Evolutionary conservation across 2,888 invertebrate genomes (phyloP), one percentile per base, ranked within the genome.

Genomic region (Criorhina ranunculi): DNA sequence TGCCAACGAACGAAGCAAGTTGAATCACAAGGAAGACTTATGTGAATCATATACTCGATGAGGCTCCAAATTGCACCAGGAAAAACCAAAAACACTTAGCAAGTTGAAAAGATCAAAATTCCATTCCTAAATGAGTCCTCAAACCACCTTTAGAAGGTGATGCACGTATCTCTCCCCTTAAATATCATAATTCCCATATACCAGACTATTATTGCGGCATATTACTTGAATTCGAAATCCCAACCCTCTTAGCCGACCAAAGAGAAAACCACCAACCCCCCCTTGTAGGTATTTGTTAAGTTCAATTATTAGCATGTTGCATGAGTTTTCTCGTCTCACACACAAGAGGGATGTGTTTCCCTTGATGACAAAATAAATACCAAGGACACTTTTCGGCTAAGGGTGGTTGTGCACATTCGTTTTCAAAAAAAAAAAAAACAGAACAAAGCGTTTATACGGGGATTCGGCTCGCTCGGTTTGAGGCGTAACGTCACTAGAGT

Each of bases 231-330:
- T 79, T 75, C 35, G 31, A 72, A 57, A 51, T 75, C 35, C 12
- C 69, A 69, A 53, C 62, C 78, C 82, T 70, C 66, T 49, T 17
- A 49, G 37, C 72, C 53, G 72, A 78, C 73, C 75, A 59, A 46
- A 75, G 75, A 42, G 59, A 66, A 78, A 85, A 80, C 85, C 80
- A 59, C 85, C 55, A 64, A 12, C 42, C 12, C 62, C 62, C 75
- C 70, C 53, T 60, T 70, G 44, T 40, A 29, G 46, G 69, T 49
- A 66, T 85, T 80, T 85, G 85, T 85, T 85, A 64, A 75, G 80
- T 66, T 85, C 79, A 85, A 85, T 85, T 85, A 85, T 85, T 85
- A 85, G 85, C 85, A 85, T 85, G 85, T 85, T 85, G 85, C 85
- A 85, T 70, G 85, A 70, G 85, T 80, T 85, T 76, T 76, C 78